These are phyloP conservation scores for Zosterops borbonicus DNA, from an alignment of 2,113 vertebrate genomes.

Conservation along the genomic window DNA sequence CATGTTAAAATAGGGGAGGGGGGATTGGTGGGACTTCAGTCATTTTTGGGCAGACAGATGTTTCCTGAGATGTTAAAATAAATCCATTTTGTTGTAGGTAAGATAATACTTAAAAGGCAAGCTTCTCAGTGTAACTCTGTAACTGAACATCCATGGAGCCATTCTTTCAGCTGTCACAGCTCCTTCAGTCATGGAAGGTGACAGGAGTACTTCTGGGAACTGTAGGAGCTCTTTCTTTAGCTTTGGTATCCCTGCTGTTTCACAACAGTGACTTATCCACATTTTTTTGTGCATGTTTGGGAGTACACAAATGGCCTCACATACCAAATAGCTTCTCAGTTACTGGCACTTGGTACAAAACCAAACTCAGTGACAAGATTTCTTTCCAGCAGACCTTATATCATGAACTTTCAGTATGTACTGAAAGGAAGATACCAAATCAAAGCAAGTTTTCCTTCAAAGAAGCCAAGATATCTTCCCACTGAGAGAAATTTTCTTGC, in stretches of 20 bases:
- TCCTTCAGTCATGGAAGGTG: background rate
- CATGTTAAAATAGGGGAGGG: background rate
- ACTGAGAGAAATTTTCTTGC: slow-evolving; percentile 51
- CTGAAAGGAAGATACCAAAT: slow-evolving; percentile 39
- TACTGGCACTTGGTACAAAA: slow-evolving; percentile 11
- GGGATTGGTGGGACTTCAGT: background rate
- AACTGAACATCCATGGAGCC: background rate
- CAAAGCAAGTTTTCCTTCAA: slow-evolving; percentile 44
- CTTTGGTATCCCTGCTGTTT: background rate
- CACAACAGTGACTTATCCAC: background rate
- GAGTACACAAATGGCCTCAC: background rate
- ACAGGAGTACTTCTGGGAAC: background rate
- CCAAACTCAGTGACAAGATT: slow-evolving; percentile 20
- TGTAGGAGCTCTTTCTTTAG: background rate
- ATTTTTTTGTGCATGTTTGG: background rate
- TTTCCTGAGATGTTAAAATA: background rate
- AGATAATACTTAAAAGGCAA: background rate
- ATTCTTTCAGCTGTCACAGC: background rate
- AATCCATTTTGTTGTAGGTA: background rate
- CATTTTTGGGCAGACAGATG: background rate
- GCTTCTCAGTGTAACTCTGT: background rate
- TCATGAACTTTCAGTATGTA: slow-evolving; percentile 40
- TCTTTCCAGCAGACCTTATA: slow-evolving; percentile 25
- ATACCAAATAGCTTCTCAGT: background rate
- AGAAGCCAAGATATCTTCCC: slow-evolving; percentile 42